A percentile compares a stretch with the other conserved stretches of the same genome.
Evolutionary conservation across 2,888 invertebrate genomes (phyloP).

Genomic region (Drosophila subsilvestris): DNA sequence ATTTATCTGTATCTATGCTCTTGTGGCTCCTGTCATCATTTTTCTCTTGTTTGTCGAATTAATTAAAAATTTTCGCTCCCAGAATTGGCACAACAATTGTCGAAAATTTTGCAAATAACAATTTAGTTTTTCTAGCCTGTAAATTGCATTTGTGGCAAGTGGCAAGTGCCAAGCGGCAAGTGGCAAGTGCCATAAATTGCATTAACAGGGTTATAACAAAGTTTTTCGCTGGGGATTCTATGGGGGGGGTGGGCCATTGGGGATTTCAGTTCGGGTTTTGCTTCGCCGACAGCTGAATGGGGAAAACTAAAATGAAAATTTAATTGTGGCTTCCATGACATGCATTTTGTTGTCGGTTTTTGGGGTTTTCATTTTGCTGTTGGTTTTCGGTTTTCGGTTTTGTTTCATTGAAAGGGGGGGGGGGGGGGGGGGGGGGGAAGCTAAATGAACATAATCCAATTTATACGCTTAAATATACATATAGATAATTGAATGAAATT

Average conservation of each 20-base stretch:
- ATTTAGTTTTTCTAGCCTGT: conserved; percentile 18
- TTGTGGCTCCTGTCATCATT: neutral
- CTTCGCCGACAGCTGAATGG: neutral
- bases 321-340: conserved; percentile 13
- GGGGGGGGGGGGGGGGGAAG: neutral
- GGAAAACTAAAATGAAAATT: conserved; percentile 18
- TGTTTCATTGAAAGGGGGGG: neutral
- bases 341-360: neutral
- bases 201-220: conserved; percentile 24
- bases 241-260: neutral
- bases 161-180: neutral
- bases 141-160: conserved; percentile 41
- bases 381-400: neutral
- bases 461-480: neutral
- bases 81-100: conserved; percentile 11
- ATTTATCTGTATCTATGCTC: neutral
- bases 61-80: conserved; percentile 23
- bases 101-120: conserved; percentile 37
- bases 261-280: conserved; percentile 6
- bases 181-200: conserved; percentile 30
- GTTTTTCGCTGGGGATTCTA: neutral
- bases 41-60: conserved; percentile 19
- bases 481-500: neutral
- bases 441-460: neutral
- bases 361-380: neutral